These are phyloP conservation scores for Lacerta agilis DNA, from an alignment of 2,797 vertebrate genomes.

Conservation along the genomic window DNA sequence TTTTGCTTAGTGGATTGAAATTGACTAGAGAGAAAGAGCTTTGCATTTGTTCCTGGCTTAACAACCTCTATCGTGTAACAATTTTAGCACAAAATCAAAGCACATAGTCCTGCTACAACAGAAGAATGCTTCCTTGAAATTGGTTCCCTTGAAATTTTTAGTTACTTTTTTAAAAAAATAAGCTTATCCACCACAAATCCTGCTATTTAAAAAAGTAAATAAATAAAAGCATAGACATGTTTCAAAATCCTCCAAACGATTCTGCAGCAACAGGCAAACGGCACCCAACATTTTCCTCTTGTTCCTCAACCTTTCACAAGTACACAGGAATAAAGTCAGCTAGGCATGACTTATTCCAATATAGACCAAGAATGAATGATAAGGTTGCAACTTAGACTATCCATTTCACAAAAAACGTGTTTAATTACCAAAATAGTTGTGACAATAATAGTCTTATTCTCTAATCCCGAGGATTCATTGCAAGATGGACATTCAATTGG, in stretches of 20 bases:
- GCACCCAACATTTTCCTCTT: constrained; percentile 44
- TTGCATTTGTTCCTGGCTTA: neutral
- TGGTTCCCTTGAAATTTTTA: constrained; percentile 5
- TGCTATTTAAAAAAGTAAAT: rapidly evolving
- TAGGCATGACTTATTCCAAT: constrained; percentile 43
- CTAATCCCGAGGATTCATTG: constrained; percentile 94
- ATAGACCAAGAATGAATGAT: constrained; percentile 18
- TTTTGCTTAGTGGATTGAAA: constrained; percentile 32
- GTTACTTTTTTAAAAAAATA: constrained; percentile 4
- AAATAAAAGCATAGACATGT: neutral
- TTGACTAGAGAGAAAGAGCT: neutral
- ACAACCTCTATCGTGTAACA: constrained; percentile 1
- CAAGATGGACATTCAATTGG: constrained; percentile 89
- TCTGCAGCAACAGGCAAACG: constrained; percentile 1
- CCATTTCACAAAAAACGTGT: constrained; percentile 62
- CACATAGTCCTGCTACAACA: constrained; percentile 3
- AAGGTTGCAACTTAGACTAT: constrained; percentile 40
- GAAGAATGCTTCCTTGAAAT: constrained; percentile 13
- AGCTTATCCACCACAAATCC: constrained; percentile 10
- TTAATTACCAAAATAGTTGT: constrained; percentile 97
- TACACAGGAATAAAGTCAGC: constrained; percentile 25
- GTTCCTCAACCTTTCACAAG: constrained; percentile 31
- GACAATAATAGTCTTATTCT: constrained; percentile 98
- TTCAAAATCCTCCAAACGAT: constrained; percentile 28
- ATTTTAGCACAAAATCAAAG: constrained; percentile 22